A percentile compares a stretch with the other conserved stretches of the same genome.
Evolutionary conservation across 2,888 invertebrate genomes (phyloP).

Genomic region (Microdon myrmicae): DNA sequence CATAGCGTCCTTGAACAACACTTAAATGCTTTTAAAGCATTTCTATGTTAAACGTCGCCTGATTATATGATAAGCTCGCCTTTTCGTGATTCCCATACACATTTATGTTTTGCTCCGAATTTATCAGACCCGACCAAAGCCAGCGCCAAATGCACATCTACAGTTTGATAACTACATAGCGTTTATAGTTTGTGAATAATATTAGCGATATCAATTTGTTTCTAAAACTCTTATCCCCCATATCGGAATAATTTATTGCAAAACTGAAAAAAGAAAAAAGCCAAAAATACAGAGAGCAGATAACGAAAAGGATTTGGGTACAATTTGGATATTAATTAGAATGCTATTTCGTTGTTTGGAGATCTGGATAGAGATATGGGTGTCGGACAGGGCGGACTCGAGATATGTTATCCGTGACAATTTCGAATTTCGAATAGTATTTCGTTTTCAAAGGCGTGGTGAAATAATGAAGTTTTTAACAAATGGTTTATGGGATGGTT

Average conservation of each 20-base stretch:
- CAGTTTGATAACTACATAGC: too few species aligned
- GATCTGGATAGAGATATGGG: constrained; percentile 1
- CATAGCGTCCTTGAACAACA: too few species aligned
- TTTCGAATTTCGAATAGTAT: too few species aligned
- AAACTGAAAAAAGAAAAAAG: not conserved
- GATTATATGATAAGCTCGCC: too few species aligned
- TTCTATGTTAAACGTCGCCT: not conserved
- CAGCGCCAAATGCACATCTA: not conserved
- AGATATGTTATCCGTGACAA: too few species aligned
- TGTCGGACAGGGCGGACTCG: not conserved
- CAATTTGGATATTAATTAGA: constrained; percentile 4
- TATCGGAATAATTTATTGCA: too few species aligned
- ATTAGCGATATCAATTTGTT: not conserved
- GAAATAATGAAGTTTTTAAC: too few species aligned
- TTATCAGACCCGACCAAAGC: not conserved
- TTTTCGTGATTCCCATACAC: too few species aligned
- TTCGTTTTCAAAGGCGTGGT: too few species aligned
- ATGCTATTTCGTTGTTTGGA: constrained; percentile 2
- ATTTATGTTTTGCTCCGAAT: not conserved
- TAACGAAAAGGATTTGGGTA: constrained; percentile 1
- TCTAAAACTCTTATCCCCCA: too few species aligned
- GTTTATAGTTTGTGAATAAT: too few species aligned
- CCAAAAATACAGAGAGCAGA: not conserved
- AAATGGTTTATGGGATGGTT: too few species aligned
- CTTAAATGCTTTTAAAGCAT: constrained; percentile 16